A percentile compares a stretch with the other conserved stretches of the same genome.
phyloP scores from a whole-genome alignment of 2,797 vertebrate genomes.

The Denticeps clupeoides region DNA sequence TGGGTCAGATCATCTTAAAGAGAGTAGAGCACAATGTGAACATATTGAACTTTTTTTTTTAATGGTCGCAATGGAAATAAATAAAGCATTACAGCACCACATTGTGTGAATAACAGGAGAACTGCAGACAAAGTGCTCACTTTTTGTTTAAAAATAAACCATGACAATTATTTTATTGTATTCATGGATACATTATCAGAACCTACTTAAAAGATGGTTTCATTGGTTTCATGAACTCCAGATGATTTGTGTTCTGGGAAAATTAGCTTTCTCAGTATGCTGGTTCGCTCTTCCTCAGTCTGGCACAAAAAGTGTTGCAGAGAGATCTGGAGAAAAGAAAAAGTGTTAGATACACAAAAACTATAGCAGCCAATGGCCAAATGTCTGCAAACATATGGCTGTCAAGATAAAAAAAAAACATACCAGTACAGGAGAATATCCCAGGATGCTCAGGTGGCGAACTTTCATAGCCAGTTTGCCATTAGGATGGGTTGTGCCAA shows the following conservation, averaged over 20 bases:
- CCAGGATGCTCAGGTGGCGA: conserved; percentile 70
- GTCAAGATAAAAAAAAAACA: background rate
- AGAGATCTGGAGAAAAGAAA: conserved; percentile 52
- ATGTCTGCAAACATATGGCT: background rate
- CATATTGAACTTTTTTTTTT: no score
- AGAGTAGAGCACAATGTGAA: no score
- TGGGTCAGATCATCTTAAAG: no score
- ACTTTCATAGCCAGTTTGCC: conserved; percentile 65
- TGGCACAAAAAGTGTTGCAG: conserved; percentile 52
- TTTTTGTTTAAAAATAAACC: no score
- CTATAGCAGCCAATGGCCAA: background rate
- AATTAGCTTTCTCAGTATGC: conserved; percentile 56
- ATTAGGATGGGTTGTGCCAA: conserved; percentile 53
- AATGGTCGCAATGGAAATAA: no score
- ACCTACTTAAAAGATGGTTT: no score
- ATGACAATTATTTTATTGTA: no score
- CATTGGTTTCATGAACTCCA: no score
- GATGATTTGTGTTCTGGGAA: conserved; percentile 48
- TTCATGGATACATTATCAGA: no score
- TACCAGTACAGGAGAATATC: conserved; percentile 74
- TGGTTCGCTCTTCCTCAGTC: conserved; percentile 39
- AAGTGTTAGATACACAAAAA: background rate
- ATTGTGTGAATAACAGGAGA: no score
- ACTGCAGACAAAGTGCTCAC: no score
- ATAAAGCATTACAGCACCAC: no score